These are phyloP conservation scores for Coracias cyanogaster DNA, from an alignment of 2,797 vertebrate species.

Conservation along the genomic window DNA sequence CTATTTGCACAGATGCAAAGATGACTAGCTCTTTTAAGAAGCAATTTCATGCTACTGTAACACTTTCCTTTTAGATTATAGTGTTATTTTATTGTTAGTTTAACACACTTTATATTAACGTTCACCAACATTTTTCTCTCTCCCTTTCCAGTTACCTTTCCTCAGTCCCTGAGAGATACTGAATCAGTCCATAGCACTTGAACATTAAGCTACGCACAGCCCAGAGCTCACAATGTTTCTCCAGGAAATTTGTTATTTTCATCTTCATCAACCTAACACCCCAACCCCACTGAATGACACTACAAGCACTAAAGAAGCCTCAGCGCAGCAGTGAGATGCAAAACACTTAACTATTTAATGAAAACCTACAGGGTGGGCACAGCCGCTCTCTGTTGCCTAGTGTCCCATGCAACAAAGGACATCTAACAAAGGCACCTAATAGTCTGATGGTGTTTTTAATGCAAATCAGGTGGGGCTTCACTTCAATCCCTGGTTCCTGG, in stretches of 20 bases:
- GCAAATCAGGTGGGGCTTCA: background rate
- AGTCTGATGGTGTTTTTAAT: background rate
- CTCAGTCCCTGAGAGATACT: background rate
- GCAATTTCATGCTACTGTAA: background rate
- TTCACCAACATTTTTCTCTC: background rate
- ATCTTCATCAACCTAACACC: background rate
- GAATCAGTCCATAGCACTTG: background rate
- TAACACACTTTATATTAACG: background rate
- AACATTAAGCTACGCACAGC: background rate
- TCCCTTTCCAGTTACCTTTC: background rate
- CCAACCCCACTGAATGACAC: background rate
- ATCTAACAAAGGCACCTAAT: background rate
- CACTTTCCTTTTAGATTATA: background rate
- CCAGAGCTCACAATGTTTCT: rapidly evolving
- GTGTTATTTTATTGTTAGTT: background rate
- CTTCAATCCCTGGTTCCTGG: background rate
- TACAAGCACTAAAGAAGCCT: background rate
- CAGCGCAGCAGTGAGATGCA: background rate
- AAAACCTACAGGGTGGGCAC: background rate
- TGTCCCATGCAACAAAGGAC: background rate
- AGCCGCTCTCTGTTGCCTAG: background rate
- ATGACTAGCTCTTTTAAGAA: background rate
- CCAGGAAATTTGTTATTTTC: background rate
- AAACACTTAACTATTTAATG: background rate
- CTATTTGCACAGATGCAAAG: background rate